Evolutionary conservation across 1,140 invertebrate species (phyloP), one percentile per base, ranked within the genome.

Genomic region (Melipona quadrifasciata): DNA sequence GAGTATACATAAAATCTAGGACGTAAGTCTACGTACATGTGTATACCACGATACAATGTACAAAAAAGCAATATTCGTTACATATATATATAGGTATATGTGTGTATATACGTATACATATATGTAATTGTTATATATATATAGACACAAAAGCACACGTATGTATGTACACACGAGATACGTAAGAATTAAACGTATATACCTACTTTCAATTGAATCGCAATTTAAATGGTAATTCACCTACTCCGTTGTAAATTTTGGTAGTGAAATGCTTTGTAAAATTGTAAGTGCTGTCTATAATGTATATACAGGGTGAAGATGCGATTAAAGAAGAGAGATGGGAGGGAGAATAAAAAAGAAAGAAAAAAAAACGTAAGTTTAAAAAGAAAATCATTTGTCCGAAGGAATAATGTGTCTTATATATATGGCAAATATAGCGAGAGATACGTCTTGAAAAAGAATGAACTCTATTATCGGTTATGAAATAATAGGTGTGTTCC

Each of bases 401-500:
- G 86, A 84, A 72, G 70, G 61, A 90, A 91, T 87, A 89, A 91
- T 91, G 90, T 91, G 90, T 91, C 90, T 91, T 91, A 90, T 71
- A 80, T 61, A 53, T 84, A 89, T 84, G 87, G 86, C 85, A 87
- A 86, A 85, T 84, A 85, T 84, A 84, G 78, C 71, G 81, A 72
- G 78, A 85, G 74, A 87, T 81, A 80, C 84, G 80, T 81, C 86
- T 85, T 80, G 47, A 65, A 14, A 39, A 53, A 74, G 68, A 80
- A 47, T 47, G 39, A 6, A 85, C 78, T 74, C 89, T 31, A 31
- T 61, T 39, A 90, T 84, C 75, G 72, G 57, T 83, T 83, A 76
- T 73, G 61, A 90, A 83, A 85, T 87, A 87, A 79, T 90, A 89
- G 73, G 80, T 90, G 86, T 90, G 79, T 90, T 90, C 82, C 89